A percentile compares a stretch with the other conserved stretches of the same genome.
Conservation (phyloP, 1,140 invertebrate species). For the Papilio xuthus region DNA sequence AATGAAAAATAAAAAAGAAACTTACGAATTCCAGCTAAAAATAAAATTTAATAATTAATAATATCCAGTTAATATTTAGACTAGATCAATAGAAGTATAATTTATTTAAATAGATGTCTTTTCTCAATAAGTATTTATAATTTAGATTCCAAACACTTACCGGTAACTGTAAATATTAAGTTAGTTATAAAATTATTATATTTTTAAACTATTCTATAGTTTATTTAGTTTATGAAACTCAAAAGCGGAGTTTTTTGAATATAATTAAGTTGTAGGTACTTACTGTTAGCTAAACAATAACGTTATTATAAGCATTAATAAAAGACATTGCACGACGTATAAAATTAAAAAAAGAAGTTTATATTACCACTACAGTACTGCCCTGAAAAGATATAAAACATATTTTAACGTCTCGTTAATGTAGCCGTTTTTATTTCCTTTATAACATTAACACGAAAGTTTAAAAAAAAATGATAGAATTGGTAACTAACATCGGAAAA, state of each 20-base stretch:
- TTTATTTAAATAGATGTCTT: too few species aligned
- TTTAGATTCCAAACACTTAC: not conserved
- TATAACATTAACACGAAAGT: too few species aligned
- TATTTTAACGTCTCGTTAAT: too few species aligned
- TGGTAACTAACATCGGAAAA: too few species aligned
- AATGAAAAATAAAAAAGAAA: not conserved
- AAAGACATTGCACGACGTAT: not conserved
- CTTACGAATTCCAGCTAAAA: conserved; percentile 31
- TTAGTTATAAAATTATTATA: not conserved
- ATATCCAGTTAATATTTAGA: not conserved
- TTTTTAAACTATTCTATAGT: not conserved
- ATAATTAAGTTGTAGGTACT: not conserved
- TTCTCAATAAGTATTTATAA: not conserved
- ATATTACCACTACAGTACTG: not conserved
- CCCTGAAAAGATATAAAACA: not conserved
- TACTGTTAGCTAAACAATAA: conserved; percentile 2
- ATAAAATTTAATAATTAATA: not conserved
- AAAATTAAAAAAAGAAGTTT: not conserved
- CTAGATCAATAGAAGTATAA: too few species aligned
- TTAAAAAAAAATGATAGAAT: too few species aligned
- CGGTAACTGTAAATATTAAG: conserved; percentile 25
- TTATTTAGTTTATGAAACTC: not conserved
- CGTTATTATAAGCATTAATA: not conserved
- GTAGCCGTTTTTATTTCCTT: too few species aligned
- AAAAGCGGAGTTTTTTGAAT: not conserved